Evolutionary conservation across 2,888 invertebrate genomes (phyloP).

Genomic region (Scaptodrosophila latifasciaeformis): DNA sequence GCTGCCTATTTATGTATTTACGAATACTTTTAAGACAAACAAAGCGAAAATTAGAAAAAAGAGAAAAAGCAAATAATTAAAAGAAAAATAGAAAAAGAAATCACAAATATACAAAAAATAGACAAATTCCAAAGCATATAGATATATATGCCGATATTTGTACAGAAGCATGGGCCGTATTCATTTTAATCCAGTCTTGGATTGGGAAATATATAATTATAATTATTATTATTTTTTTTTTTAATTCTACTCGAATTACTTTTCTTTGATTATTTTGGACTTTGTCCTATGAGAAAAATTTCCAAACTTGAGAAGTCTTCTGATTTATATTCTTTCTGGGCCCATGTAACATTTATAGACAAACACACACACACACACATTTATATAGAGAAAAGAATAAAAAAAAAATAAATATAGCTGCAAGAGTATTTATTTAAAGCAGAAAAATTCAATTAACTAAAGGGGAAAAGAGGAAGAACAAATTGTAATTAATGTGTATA

Average conservation of each 20-base stretch:
- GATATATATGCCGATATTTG: slow-evolving; percentile 21
- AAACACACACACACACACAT: slow-evolving; percentile 2
- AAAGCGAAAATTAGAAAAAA: background rate
- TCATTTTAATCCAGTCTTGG: too few species aligned
- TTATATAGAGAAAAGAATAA: slow-evolving; percentile 14
- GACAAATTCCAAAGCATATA: slow-evolving; percentile 4
- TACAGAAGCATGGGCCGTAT: too few species aligned
- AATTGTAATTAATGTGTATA: slow-evolving; percentile 63
- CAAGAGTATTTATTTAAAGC: slow-evolving; percentile 10
- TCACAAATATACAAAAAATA: slow-evolving; percentile 12
- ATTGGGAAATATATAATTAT: slow-evolving; percentile 29
- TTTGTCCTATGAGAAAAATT: too few species aligned
- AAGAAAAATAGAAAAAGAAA: slow-evolving; percentile 16
- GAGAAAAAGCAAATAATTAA: too few species aligned
- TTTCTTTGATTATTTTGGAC: too few species aligned
- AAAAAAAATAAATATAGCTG: slow-evolving; percentile 17
- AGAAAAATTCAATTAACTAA: slow-evolving; percentile 9
- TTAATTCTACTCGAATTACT: slow-evolving; percentile 21
- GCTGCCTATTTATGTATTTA: slow-evolving; percentile 63
- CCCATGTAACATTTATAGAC: slow-evolving; percentile 24
- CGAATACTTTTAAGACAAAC: slow-evolving; percentile 22
- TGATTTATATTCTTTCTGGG: too few species aligned
- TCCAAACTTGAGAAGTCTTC: too few species aligned
- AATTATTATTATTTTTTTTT: slow-evolving; percentile 24
- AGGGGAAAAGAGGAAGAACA: slow-evolving; percentile 28